Evolutionary conservation across 2,888 invertebrate genomes (phyloP).

Genomic region (Rotaria sp.): DNA sequence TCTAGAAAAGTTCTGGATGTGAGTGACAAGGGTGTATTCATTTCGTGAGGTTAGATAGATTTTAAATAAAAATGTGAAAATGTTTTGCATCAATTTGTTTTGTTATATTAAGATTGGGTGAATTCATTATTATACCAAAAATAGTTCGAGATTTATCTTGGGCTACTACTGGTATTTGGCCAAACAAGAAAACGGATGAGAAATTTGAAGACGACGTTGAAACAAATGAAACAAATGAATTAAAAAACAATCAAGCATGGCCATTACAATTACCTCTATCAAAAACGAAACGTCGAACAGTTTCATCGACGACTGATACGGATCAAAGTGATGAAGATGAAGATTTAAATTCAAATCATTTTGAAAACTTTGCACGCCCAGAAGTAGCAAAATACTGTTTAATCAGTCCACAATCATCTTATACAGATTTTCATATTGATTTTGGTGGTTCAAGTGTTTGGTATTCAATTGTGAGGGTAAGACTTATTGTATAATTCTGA

Average conservation of each 20-base stretch:
- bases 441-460: constrained; percentile 90
- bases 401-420: constrained; percentile 77
- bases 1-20: too few species aligned
- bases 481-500: too few species aligned
- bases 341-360: not conserved
- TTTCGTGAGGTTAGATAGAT: too few species aligned
- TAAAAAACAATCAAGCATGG: not conserved
- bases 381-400: constrained; percentile 81
- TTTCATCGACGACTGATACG: not conserved
- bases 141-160: constrained; percentile 73
- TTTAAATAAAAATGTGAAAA: too few species aligned
- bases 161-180: constrained; percentile 55
- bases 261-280: not conserved
- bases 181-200: not conserved
- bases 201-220: not conserved
- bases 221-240: not conserved
- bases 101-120: constrained; percentile 61
- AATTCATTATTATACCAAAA: constrained; percentile 70
- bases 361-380: constrained; percentile 32
- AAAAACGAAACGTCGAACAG: not conserved
- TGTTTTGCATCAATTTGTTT: too few species aligned
- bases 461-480: constrained; percentile 68
- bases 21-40: too few species aligned
- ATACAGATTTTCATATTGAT: constrained; percentile 89
- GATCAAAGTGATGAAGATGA: not conserved